Evolutionary conservation across 2,113 vertebrate genomes (phyloP).

Genomic region (Pantherophis guttatus): DNA sequence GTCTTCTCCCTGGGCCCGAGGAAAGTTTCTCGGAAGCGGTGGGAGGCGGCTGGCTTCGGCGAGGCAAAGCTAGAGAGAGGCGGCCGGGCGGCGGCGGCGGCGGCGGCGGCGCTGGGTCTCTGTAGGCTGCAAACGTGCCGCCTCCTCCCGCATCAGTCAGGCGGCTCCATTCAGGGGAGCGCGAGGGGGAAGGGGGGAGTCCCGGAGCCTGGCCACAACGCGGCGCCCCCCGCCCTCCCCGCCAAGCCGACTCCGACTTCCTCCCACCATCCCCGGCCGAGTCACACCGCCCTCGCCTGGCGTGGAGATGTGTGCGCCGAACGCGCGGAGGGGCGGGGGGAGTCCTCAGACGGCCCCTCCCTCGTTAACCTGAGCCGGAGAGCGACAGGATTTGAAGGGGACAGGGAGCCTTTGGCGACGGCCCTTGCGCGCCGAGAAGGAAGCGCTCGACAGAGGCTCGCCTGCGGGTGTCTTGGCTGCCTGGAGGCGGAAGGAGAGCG

Average conservation of each 20-base stretch:
- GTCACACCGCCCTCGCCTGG: neutral
- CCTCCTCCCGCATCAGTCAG: neutral
- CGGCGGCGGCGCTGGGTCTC: neutral
- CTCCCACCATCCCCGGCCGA: neutral
- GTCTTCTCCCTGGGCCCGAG: neutral
- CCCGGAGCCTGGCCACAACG: neutral
- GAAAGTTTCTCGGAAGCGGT: conserved; percentile 23
- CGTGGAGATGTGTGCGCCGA: neutral
- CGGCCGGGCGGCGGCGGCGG: neutral
- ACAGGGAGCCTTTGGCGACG: neutral
- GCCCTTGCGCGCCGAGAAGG: neutral
- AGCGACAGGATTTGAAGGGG: neutral
- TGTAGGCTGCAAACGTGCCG: conserved; percentile 3
- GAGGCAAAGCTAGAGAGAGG: conserved; percentile 1
- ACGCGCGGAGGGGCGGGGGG: neutral
- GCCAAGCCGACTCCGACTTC: neutral
- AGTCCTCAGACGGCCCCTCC: neutral
- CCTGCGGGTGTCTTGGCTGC: neutral
- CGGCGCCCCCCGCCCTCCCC: neutral
- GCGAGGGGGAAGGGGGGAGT: neutral
- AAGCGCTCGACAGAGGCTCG: neutral
- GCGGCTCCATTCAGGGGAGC: neutral
- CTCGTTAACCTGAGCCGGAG: neutral
- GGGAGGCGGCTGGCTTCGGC: conserved; percentile 55
- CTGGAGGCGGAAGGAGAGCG: neutral